These are phyloP conservation scores for Sebastes schlegelii DNA, from an alignment of 2,113 vertebrate genomes.

Conservation along the genomic window DNA sequence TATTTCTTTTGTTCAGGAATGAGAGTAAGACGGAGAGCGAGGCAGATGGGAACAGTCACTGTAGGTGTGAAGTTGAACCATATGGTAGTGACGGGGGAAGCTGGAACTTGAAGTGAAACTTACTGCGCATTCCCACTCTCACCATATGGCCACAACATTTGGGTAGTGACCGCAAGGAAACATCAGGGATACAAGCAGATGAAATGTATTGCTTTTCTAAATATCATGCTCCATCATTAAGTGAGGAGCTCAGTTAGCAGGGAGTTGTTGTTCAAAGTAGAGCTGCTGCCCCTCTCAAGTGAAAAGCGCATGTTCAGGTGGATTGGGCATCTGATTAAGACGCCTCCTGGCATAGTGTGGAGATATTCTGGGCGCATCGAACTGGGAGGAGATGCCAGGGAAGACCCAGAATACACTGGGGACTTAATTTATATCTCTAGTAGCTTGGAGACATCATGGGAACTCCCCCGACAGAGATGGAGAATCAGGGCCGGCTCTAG, in stretches of 20 bases:
- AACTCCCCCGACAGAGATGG: neutral
- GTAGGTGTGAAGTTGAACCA: neutral
- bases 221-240: neutral
- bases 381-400: neutral
- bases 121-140: neutral
- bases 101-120: slow-evolving; percentile 7
- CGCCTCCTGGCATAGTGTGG: neutral
- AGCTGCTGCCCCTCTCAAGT: neutral
- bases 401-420: neutral
- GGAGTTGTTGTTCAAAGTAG: neutral
- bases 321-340: slow-evolving; percentile 4
- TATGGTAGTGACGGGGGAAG: neutral
- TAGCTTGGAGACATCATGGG: neutral
- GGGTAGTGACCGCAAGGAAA: neutral
- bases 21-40: neutral
- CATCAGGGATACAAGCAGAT: neutral
- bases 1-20: neutral
- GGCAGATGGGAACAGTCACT: slow-evolving; percentile 19
- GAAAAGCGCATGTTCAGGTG: neutral
- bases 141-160: slow-evolving; percentile 13
- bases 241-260: neutral
- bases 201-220: neutral
- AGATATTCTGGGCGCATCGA: neutral
- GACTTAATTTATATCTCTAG: neutral
- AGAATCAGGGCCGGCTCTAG: too few species aligned